Base-by-base conservation (phyloP, 2,797 vertebrate species). In the Microctenopoma stevenorrisi region DNA sequence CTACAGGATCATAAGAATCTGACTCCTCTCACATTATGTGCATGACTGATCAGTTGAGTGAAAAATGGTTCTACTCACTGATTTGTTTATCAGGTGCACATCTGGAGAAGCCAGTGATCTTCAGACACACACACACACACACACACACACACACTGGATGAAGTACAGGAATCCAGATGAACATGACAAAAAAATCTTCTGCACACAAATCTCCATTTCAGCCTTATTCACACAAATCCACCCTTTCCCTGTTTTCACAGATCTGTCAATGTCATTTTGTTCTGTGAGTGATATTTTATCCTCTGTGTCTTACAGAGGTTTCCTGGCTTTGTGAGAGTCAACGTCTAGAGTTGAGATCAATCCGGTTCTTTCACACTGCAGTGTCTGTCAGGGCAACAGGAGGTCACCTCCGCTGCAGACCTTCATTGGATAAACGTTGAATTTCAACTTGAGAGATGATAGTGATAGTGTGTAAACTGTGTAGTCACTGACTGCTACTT, bases 1-100 rank as follows among this genome's bases (percentile, higher is more conserved):
- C 22, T 22, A 37, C 26, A 54, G 46, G 56, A 43, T 63, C 64
- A 60, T 48, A 16, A 51, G 42, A 64, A 61, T 43, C 56, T 44
- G 59, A 74, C 40, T 52, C 42, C 37, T 73, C 73, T 79, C 74
- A 72, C 38, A 25, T 78, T 71, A 67, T 58, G 13, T 10, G 2
- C 46, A 55, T 64, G 25, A 35, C 51, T 28, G 16, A 72, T 64
- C 50, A 51, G 48, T 5, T 26, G 58, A 53, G 75, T 58, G 50
- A 74, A 80, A 83, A 75, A 68, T 67, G 70, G 66, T 56, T 50
- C 38, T 53, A 58, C 68, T 80, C 68, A 56, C 43, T 12, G 18
- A 59, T 89, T 81, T 88, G 68, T 88, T 91, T 85, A 82, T 89
- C 86, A 89, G 85, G 83, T 88, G 79, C 62, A 87, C 85, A 74